Evolutionary conservation across 2,113 vertebrate genomes (phyloP), one percentile per base, ranked within the genome.

Genomic region (Stigmatopora argus): DNA sequence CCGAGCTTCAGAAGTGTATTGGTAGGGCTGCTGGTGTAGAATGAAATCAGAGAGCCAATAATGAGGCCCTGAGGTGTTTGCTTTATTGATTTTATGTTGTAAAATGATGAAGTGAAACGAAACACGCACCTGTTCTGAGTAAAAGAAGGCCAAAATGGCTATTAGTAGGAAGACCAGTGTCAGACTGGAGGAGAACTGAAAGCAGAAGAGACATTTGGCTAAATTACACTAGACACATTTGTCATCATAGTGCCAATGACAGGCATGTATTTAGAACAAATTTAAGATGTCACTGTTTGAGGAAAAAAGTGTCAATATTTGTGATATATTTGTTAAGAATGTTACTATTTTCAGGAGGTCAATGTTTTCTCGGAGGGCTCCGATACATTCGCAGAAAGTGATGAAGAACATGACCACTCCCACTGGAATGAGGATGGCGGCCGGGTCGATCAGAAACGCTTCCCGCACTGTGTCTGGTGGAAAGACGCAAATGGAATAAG

Each of bases 381-480:
- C 89, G 35, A 90, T 88, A 71, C 91, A 92, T 18, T 90, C 90
- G 3, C 91, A 91, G 86, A 91, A 92, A 45, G 91, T 92, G 83
- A 92, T 90, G 86, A 91, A 90, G 87, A 92, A 92, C 89, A 92
- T 91, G 78, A 92, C 87, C 78, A 91, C 90, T 63, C 91, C 91
- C 74, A 91, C 88, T 67, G 88, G 85, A 47, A 92, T 92, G 60
- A 92, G 86, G 77, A 91, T 85, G 79, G 91, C 74, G 18, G 89
- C 89, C 6, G 90, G 91, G 84, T 92, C 90, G 63, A 92, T 83
- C 51, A 92, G 74, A 81, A 92, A 91, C 0, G 87, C 85, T 84
- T 91, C 90, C 57, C 87, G 85, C 58, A 92, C 90, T 0, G 90
- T 81, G 70, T 92, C 90, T 92, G 87, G 47, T 62, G 68, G 55